These are phyloP conservation scores for Panagrolaimus sp. DNA, from an alignment of 1,140 invertebrate species.

Conservation along the genomic window DNA sequence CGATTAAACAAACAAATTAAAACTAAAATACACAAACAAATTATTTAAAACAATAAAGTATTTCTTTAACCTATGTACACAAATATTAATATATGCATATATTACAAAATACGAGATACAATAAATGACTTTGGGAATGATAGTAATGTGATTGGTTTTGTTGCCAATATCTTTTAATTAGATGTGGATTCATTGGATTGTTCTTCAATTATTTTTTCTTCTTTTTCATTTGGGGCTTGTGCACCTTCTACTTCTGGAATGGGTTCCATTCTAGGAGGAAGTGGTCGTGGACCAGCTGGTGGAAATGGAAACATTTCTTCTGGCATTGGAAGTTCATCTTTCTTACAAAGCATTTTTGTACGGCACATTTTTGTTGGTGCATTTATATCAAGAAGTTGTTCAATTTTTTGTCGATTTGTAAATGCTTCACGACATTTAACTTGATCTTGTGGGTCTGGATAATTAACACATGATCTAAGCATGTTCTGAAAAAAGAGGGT, in stretches of 20 bases:
- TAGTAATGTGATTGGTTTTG: too few species aligned
- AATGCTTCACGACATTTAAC: neutral
- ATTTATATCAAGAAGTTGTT: neutral
- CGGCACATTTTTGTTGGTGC: neutral
- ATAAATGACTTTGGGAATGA: too few species aligned
- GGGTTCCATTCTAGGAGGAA: neutral
- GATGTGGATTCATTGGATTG: too few species aligned
- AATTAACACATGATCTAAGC: conserved; percentile 3
- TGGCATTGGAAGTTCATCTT: neutral
- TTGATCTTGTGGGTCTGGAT: neutral
- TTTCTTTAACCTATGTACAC: too few species aligned
- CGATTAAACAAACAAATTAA: too few species aligned
- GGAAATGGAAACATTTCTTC: neutral
- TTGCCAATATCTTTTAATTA: too few species aligned
- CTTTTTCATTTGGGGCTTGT: neutral
- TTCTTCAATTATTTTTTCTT: neutral
- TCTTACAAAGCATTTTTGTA: neutral
- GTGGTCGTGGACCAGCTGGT: neutral
- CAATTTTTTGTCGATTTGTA: conserved; percentile 10
- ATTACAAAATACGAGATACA: too few species aligned
- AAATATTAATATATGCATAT: too few species aligned
- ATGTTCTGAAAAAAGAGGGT: neutral
- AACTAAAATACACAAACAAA: too few species aligned
- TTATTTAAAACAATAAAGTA: too few species aligned
- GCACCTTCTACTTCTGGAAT: neutral